Evolutionary conservation across 2,888 invertebrate genomes (phyloP).

Genomic region (Blastobasis lacticolella): DNA sequence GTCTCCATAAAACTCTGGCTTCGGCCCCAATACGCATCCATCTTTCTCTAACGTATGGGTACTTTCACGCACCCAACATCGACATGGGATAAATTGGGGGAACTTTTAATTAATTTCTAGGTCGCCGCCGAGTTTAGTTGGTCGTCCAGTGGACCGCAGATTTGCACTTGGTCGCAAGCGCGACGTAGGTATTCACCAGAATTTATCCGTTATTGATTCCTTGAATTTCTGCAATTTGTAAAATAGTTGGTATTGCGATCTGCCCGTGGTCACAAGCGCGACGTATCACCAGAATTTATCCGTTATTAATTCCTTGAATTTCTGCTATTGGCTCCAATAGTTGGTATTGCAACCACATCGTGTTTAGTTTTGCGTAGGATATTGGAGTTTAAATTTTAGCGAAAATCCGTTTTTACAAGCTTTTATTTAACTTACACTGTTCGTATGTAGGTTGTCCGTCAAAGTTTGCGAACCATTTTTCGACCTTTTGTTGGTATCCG

Average conservation of each 20-base stretch:
- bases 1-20: too few species aligned
- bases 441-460: too few species aligned
- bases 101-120: slow-evolving; percentile 57
- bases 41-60: too few species aligned
- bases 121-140: slow-evolving; percentile 10
- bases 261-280: background rate
- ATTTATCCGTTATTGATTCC: background rate
- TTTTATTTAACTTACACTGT: too few species aligned
- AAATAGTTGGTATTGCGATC: background rate
- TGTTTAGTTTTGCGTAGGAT: too few species aligned
- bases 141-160: slow-evolving; percentile 7
- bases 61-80: slow-evolving; percentile 5
- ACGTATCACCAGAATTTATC: background rate
- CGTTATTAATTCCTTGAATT: background rate
- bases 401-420: too few species aligned
- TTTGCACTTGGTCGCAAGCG: slow-evolving; percentile 3
- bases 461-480: too few species aligned
- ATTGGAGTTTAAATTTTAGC: too few species aligned
- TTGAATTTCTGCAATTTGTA: background rate
- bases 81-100: slow-evolving; percentile 41
- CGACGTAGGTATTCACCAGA: background rate
- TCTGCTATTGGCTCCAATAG: background rate
- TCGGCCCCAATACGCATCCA: background rate
- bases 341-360: background rate
- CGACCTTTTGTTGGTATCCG: too few species aligned